These are phyloP conservation scores for Bicyclus anynana DNA, from an alignment of 1,140 invertebrate species.

Conservation along the genomic window DNA sequence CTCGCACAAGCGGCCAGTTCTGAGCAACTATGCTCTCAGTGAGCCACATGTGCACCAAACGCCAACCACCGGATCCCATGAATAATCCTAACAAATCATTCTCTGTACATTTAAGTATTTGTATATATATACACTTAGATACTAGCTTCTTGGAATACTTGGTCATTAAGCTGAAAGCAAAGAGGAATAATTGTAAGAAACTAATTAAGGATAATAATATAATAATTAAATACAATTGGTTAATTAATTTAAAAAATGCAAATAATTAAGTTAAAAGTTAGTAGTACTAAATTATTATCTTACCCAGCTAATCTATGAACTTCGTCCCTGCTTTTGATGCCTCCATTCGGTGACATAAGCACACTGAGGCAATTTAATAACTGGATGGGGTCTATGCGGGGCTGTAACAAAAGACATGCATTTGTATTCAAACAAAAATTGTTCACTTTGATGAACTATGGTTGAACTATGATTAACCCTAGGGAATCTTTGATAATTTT, in stretches of 20 bases:
- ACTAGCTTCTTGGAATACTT: slow-evolving; percentile 97
- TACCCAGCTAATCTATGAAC: slow-evolving; percentile 81
- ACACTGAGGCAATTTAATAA: slow-evolving; percentile 91
- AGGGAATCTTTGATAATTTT: too few species aligned
- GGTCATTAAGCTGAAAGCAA: slow-evolving; percentile 91
- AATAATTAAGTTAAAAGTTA: neutral
- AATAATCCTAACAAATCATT: slow-evolving; percentile 90
- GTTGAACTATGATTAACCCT: too few species aligned
- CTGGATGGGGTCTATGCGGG: slow-evolving; percentile 92
- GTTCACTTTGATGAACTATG: too few species aligned
- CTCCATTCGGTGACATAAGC: slow-evolving; percentile 87
- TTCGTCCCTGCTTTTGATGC: slow-evolving; percentile 91
- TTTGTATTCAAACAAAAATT: neutral
- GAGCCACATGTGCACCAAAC: slow-evolving; percentile 91
- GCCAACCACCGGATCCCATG: slow-evolving; percentile 94
- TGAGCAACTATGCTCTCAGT: slow-evolving; percentile 88
- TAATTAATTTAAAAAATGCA: neutral
- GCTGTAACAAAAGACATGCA: slow-evolving; percentile 84
- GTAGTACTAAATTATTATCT: slow-evolving; percentile 8
- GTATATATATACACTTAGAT: slow-evolving; percentile 96
- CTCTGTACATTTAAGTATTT: slow-evolving; percentile 94
- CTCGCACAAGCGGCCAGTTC: slow-evolving; percentile 91
- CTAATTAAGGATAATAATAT: neutral
- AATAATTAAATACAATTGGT: too few species aligned
- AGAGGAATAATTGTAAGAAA: slow-evolving; percentile 4